phyloP scores from a whole-genome alignment of 2,113 vertebrate genomes.

The Hemiprocne comata region DNA sequence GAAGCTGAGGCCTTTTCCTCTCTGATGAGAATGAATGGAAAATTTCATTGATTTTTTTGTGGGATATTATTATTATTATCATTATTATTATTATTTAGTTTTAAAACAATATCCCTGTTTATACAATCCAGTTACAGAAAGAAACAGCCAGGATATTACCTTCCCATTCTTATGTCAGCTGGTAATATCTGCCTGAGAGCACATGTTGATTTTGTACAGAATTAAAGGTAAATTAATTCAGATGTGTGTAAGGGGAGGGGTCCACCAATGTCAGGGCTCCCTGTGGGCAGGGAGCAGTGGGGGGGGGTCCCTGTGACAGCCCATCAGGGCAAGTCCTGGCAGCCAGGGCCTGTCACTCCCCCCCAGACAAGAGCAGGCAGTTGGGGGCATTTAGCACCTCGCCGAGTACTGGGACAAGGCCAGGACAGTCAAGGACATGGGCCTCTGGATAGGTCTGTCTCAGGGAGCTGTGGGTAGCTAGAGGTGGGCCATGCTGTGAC shows the following conservation, averaged over 20 bases:
- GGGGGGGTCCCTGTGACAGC: fast-evolving
- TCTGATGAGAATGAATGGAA: constrained; percentile 39
- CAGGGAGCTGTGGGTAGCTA: too few species aligned
- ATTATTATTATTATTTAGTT: not conserved
- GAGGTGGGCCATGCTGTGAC: fast-evolving
- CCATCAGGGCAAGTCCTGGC: too few species aligned
- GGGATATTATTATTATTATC: not conserved
- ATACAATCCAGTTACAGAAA: constrained; percentile 55
- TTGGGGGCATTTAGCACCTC: not conserved
- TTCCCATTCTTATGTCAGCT: not conserved
- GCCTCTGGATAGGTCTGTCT: too few species aligned
- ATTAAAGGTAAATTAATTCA: not conserved
- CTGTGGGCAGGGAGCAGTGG: fast-evolving
- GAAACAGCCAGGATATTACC: not conserved
- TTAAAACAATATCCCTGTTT: constrained; percentile 41
- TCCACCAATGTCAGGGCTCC: too few species aligned
- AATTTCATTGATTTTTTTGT: constrained; percentile 25
- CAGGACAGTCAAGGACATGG: too few species aligned
- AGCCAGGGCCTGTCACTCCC: fast-evolving
- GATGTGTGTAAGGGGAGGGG: fast-evolving
- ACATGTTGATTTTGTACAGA: fast-evolving
- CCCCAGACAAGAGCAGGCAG: not conserved
- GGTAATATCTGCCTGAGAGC: not conserved
- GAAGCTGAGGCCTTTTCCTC: constrained; percentile 37
- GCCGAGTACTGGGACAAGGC: not conserved